Evolutionary conservation across 1,140 invertebrate species (phyloP).

Genomic region (Vanessa atalanta): DNA sequence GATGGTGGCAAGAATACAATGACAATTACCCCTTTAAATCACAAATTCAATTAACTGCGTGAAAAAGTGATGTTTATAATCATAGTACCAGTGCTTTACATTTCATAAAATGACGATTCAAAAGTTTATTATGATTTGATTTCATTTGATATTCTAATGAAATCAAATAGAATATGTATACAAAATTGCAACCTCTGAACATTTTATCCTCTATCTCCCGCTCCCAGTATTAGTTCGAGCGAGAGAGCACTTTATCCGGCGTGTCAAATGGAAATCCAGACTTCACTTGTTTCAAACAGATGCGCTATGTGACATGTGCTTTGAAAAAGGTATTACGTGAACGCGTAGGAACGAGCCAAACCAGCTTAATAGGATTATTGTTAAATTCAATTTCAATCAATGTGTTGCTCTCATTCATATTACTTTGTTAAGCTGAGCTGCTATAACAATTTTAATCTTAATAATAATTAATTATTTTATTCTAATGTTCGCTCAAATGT

Average conservation of each 20-base stretch:
- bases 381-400: slow-evolving; percentile 13
- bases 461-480: background rate
- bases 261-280: slow-evolving; percentile 25
- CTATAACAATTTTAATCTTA: background rate
- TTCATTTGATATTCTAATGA: background rate
- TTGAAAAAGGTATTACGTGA: slow-evolving; percentile 24
- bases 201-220: background rate
- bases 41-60: too few relatives aligned
- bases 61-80: too few relatives aligned
- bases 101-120: too few relatives aligned
- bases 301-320: slow-evolving; percentile 18
- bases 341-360: background rate
- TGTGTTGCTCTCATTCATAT: background rate
- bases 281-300: slow-evolving; percentile 12
- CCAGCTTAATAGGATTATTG: slow-evolving; percentile 14
- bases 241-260: slow-evolving; percentile 21
- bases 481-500: background rate
- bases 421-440: background rate
- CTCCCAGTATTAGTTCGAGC: background rate
- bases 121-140: too few relatives aligned
- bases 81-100: too few relatives aligned
- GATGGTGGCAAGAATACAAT: too few relatives aligned
- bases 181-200: background rate
- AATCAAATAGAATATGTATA: background rate
- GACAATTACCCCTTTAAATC: too few relatives aligned